Evolutionary conservation across 2,113 vertebrate species (phyloP).

Genomic region (Pseudopipra pipra): DNA sequence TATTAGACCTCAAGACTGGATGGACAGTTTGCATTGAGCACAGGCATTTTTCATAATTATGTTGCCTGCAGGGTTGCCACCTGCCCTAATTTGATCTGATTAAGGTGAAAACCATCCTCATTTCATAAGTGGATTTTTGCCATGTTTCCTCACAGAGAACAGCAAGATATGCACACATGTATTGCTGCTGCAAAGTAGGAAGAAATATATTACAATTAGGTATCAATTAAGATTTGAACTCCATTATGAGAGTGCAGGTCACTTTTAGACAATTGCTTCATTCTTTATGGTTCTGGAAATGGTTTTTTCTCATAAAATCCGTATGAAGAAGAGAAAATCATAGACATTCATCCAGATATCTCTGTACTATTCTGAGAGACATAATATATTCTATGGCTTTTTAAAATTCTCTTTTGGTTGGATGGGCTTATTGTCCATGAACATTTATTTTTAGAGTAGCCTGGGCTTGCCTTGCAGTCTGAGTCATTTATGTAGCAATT

Average conservation of each 20-base stretch:
- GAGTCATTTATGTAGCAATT: slow-evolving; percentile 29
- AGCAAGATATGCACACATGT: neutral
- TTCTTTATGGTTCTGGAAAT: neutral
- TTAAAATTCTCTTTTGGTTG: slow-evolving; percentile 48
- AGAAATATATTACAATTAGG: neutral
- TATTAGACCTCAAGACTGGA: slow-evolving; percentile 48
- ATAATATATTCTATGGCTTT: slow-evolving; percentile 25
- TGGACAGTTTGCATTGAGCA: slow-evolving; percentile 57
- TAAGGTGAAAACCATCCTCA: slow-evolving; percentile 69
- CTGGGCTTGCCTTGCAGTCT: neutral
- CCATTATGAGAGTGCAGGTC: neutral
- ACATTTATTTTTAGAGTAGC: slow-evolving; percentile 44
- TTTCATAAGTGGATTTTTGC: slow-evolving; percentile 53
- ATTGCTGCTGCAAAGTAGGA: neutral
- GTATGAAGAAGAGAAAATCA: neutral
- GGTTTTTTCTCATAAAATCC: neutral
- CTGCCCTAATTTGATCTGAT: slow-evolving; percentile 78
- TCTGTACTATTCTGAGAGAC: neutral
- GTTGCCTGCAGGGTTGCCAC: slow-evolving; percentile 75
- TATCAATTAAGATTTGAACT: neutral
- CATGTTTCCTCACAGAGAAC: slow-evolving; percentile 6
- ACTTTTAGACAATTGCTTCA: neutral
- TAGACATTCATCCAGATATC: neutral
- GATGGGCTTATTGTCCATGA: slow-evolving; percentile 27
- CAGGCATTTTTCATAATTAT: slow-evolving; percentile 74